Evolutionary conservation across 2,113 vertebrate species (phyloP), one percentile per base, ranked within the genome.

Genomic region (Thryonomys swinderianus): DNA sequence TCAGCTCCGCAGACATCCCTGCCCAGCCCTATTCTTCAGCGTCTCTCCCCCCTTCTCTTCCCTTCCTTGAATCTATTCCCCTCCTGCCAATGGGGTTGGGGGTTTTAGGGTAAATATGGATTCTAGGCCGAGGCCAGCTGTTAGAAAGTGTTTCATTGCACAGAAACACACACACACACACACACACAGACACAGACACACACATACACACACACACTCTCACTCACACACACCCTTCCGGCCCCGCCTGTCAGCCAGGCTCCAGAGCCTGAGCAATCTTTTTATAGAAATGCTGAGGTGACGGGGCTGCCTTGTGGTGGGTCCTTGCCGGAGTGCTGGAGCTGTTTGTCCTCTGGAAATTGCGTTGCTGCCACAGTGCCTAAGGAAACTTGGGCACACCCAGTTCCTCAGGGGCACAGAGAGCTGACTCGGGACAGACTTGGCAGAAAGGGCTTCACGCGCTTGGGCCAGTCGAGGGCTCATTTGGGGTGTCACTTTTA

Each of bases 211-310:
- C 88, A 78, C 76, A n/a, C 78, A 73, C 82, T 40, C 57, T 67
- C 55, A 37, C 93, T 64, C 32, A 59, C 83, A 86, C 32, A 66
- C 79, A 89, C 90, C 30, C 93, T 85, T 73, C 62, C 85, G 93
- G 87, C 81, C 92, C 90, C 32, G 81, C 93, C 90, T 95, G 92
- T 92, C 93, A 95, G 89, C 91, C 76, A 30, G 91, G 73, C 95
- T 93, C 78, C 45, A 55, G 83, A 97, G 93, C 92, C 85, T 21
- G 9, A 95, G 95, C 71, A 83, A 94, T 93, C 95, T 97, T 94
- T 97, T 97, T 97, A 97, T 97, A 97, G 96, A 96, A 95, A 96
- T 93, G 95, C 93, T 88, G 95, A 97, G 95, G 92, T 95, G 95
- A 95, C 30, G 16, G 89, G 80, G 69, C 95, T 97, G 90, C 94